A percentile compares a stretch with the other conserved stretches of the same genome.
Conservation (phyloP, 2,888 invertebrate genomes). For the Cheilosia vernalis region DNA sequence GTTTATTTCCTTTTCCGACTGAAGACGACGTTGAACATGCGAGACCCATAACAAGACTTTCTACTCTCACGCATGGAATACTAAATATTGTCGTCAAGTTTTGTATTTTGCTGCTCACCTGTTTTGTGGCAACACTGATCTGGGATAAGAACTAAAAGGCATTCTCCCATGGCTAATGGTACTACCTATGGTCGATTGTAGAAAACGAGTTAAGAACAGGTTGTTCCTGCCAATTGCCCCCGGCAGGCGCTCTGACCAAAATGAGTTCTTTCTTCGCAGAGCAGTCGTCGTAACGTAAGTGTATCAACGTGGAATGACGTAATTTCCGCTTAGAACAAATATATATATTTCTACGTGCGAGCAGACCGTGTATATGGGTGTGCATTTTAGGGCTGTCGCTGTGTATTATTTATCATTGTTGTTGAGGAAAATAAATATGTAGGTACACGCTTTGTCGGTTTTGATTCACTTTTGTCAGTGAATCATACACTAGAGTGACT, state of each 20-base stretch:
- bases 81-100: slow-evolving; percentile 42
- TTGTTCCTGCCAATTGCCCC: slow-evolving; percentile 38
- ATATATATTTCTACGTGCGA: slow-evolving; percentile 12
- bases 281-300: slow-evolving; percentile 26
- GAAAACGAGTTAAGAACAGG: slow-evolving; percentile 70
- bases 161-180: slow-evolving; percentile 54
- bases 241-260: slow-evolving; percentile 42
- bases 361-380: neutral
- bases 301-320: slow-evolving; percentile 60
- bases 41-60: slow-evolving; percentile 40
- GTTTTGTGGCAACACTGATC: slow-evolving; percentile 32
- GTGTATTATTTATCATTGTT: slow-evolving; percentile 24
- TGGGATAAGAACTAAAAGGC: slow-evolving; percentile 47
- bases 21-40: slow-evolving; percentile 19
- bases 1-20: slow-evolving; percentile 39
- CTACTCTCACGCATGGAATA: slow-evolving; percentile 68
- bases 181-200: slow-evolving; percentile 19
- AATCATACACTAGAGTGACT: slow-evolving; percentile 13
- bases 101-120: slow-evolving; percentile 44
- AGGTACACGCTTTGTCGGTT: slow-evolving; percentile 16
- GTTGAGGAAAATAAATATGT: slow-evolving; percentile 8
- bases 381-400: slow-evolving; percentile 15
- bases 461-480: slow-evolving; percentile 37
- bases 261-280: slow-evolving; percentile 44
- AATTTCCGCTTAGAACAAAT: slow-evolving; percentile 63